Evolutionary conservation across 2,888 invertebrate genomes (phyloP).

Genomic region (Eurois occulta): DNA sequence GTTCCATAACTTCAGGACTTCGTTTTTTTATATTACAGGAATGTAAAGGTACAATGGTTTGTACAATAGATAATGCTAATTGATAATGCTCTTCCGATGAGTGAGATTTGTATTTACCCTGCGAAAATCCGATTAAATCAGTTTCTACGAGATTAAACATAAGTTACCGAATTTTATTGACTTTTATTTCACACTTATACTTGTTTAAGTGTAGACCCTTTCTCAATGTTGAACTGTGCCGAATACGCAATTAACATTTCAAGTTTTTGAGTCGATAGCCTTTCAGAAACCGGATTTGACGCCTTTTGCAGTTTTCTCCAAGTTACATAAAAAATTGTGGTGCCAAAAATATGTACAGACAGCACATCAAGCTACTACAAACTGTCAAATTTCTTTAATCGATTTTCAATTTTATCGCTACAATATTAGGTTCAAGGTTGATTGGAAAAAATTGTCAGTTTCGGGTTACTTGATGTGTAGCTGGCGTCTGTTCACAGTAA

Average conservation of each 20-base stretch:
- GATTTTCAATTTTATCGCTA: no score
- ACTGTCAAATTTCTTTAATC: no score
- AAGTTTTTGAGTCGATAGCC: not conserved
- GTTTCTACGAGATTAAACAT: slow-evolving; percentile 67
- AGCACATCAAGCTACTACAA: no score
- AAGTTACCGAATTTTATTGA: slow-evolving; percentile 64
- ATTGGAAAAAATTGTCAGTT: no score
- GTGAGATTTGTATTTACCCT: slow-evolving; percentile 49
- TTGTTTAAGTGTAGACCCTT: not conserved
- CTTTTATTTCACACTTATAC: slow-evolving; percentile 48
- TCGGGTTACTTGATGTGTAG: no score
- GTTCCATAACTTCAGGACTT: not conserved
- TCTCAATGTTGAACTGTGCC: not conserved
- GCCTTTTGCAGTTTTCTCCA: not conserved
- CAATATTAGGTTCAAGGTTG: no score
- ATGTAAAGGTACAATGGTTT: slow-evolving; percentile 54
- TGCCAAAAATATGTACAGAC: not conserved
- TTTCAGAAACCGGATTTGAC: not conserved
- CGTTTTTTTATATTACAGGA: slow-evolving; percentile 23
- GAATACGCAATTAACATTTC: not conserved
- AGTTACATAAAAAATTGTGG: not conserved
- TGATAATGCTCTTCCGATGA: slow-evolving; percentile 40
- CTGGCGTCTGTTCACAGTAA: not conserved
- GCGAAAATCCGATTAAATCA: slow-evolving; percentile 56
- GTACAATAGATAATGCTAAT: slow-evolving; percentile 40